Conservation (phyloP, 1,140 invertebrate genomes). For the Elysia chlorotica region DNA sequence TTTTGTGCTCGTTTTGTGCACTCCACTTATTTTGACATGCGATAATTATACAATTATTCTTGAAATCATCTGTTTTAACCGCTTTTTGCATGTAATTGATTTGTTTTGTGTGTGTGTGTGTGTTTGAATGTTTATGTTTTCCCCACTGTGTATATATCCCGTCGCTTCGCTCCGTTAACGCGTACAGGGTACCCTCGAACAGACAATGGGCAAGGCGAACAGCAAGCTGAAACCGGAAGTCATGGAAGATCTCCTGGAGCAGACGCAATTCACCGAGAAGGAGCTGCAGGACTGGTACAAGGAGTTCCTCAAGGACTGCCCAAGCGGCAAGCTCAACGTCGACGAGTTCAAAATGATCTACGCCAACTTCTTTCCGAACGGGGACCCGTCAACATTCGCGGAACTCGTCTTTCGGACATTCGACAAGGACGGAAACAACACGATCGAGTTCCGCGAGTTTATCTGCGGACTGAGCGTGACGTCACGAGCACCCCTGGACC, state of each 20-base stretch:
- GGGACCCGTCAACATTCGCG: conserved; percentile 98
- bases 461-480: conserved; percentile 94
- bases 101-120: no score
- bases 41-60: no score
- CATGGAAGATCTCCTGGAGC: conserved; percentile 91
- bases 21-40: no score
- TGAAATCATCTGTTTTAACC: no score
- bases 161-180: no score
- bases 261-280: conserved; percentile 97
- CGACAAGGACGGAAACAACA: conserved; percentile 95
- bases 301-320: conserved; percentile 97
- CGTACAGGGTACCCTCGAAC: no score
- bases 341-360: conserved; percentile 99
- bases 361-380: conserved; percentile 97
- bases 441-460: conserved; percentile 98
- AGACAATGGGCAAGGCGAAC: conserved; percentile 96
- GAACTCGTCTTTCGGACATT: conserved; percentile 98
- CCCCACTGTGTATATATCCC: no score
- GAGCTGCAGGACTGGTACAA: conserved; percentile 70
- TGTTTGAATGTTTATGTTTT: no score
- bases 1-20: no score
- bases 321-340: conserved; percentile 91
- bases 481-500: conserved; percentile 92
- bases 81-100: no score
- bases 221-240: conserved; percentile 98